Conservation (phyloP, 2,797 vertebrate species). For the Tokudaia tokunoshimensis region DNA sequence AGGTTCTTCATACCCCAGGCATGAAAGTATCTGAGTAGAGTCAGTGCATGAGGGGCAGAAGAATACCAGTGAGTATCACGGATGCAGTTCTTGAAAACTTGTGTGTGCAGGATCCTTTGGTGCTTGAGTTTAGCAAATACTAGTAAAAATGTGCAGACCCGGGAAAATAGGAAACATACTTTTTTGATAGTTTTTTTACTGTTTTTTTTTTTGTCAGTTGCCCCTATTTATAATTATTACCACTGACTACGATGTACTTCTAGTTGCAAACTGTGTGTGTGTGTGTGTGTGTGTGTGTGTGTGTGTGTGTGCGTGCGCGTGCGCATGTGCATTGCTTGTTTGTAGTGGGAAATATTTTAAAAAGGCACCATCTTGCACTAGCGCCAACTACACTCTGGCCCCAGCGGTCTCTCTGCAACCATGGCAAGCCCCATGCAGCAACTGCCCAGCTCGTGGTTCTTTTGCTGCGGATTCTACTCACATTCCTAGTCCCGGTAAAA, state of each 20-base stretch:
- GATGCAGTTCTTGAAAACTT: neutral
- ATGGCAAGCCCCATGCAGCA: too few relatives aligned
- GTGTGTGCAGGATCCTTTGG: conserved; percentile 4
- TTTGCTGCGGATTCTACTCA: too few relatives aligned
- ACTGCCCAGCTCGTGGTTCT: too few relatives aligned
- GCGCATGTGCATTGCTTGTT: too few relatives aligned
- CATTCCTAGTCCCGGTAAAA: too few relatives aligned
- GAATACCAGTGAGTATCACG: neutral
- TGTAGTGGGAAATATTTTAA: too few relatives aligned
- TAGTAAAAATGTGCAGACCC: neutral
- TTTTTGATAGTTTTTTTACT: neutral
- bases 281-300: too few relatives aligned
- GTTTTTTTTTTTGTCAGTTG: neutral
- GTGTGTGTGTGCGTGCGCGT: too few relatives aligned
- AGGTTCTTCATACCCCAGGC: neutral
- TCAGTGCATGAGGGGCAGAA: accelerated
- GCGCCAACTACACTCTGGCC: too few relatives aligned
- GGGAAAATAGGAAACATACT: accelerated
- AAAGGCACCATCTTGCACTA: too few relatives aligned
- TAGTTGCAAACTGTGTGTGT: neutral
- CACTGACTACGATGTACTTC: neutral
- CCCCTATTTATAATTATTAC: neutral
- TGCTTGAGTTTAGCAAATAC: neutral
- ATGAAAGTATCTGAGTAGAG: neutral
- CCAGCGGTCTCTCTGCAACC: too few relatives aligned